phyloP scores from a whole-genome alignment of 1,140 invertebrate species.

The Armadillidium nasatum region DNA sequence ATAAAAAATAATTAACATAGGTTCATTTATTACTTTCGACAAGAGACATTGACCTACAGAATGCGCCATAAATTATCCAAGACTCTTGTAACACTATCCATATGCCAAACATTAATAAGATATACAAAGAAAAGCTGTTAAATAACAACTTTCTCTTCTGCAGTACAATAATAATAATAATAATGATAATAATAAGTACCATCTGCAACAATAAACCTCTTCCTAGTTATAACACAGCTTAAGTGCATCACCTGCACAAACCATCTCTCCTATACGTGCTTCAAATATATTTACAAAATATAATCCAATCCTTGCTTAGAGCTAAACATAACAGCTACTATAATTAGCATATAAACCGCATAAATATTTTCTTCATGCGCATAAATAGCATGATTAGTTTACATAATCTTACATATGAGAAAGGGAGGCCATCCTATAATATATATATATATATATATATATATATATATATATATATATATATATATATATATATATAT shows the following conservation, averaged over 20 bases:
- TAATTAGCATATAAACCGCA: not conserved
- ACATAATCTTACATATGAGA: not conserved
- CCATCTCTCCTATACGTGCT: not conserved
- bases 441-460: not conserved
- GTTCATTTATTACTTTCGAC: constrained; percentile 10
- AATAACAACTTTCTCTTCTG: not conserved
- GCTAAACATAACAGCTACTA: not conserved
- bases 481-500: too few species aligned
- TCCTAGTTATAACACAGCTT: not conserved
- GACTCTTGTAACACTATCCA: not conserved
- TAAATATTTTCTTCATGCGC: not conserved
- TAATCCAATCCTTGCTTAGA: not conserved
- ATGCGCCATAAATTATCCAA: not conserved
- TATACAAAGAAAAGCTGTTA: not conserved
- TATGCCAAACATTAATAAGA: not conserved
- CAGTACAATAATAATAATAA: not conserved
- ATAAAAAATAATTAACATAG: too few species aligned
- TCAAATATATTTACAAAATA: constrained; percentile 2
- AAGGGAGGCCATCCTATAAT: not conserved
- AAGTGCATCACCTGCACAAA: not conserved
- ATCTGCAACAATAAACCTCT: not conserved
- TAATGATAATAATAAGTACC: not conserved
- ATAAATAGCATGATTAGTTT: not conserved
- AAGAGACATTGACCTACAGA: constrained; percentile 4
- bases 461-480: too few species aligned